phyloP scores from a whole-genome alignment of 2,888 invertebrate species.

The Plemyria rubiginata region DNA sequence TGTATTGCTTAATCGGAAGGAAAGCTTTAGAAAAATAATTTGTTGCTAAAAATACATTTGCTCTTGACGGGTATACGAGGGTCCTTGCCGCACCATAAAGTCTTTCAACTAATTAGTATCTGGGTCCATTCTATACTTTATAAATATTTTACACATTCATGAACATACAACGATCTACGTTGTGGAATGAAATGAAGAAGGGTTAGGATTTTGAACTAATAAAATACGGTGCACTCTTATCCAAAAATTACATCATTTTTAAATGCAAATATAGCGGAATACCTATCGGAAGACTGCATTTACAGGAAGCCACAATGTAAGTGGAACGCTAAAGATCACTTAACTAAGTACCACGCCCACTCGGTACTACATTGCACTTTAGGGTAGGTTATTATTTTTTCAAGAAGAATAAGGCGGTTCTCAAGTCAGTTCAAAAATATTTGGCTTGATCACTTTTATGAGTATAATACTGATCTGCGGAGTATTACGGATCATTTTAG shows the following conservation, averaged over 20 bases:
- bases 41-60: slow-evolving; percentile 69
- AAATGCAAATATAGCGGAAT: slow-evolving; percentile 80
- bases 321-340: slow-evolving; percentile 77
- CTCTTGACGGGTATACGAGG: slow-evolving; percentile 65
- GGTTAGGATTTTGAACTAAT: slow-evolving; percentile 42
- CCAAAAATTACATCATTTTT: slow-evolving; percentile 67
- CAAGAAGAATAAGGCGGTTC: slow-evolving; percentile 79
- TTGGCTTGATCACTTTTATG: slow-evolving; percentile 78
- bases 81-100: slow-evolving; percentile 61
- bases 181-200: slow-evolving; percentile 61
- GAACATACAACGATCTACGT: slow-evolving; percentile 61
- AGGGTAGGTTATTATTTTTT: slow-evolving; percentile 70
- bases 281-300: slow-evolving; percentile 84
- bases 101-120: slow-evolving; percentile 57
- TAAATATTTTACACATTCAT: slow-evolving; percentile 55
- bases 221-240: slow-evolving; percentile 45
- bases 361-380: slow-evolving; percentile 76
- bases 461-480: slow-evolving; percentile 73
- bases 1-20: slow-evolving; percentile 79
- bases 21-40: slow-evolving; percentile 81
- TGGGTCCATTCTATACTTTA: slow-evolving; percentile 49
- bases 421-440: slow-evolving; percentile 79
- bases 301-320: slow-evolving; percentile 82
- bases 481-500: slow-evolving; percentile 65
- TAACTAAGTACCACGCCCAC: slow-evolving; percentile 76